phyloP scores from a whole-genome alignment of 2,888 invertebrate species.

The Tipula helvola region DNA sequence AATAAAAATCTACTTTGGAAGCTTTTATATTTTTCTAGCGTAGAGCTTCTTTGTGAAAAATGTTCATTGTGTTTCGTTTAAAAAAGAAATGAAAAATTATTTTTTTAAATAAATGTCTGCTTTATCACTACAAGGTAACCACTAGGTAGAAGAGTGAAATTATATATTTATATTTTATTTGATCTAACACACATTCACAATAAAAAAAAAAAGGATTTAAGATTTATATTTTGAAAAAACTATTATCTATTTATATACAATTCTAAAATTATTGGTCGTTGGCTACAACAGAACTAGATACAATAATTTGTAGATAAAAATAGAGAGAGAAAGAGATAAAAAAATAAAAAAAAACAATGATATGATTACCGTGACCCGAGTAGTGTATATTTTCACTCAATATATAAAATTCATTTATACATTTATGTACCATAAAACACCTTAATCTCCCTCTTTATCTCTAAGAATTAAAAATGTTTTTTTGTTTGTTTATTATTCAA shows the following conservation, averaged over 20 bases:
- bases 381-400: not conserved
- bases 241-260: not conserved
- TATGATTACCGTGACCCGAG: not conserved
- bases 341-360: not conserved
- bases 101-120: not conserved
- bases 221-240: not conserved
- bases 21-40: not conserved
- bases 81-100: not conserved
- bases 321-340: not conserved
- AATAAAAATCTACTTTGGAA: not conserved
- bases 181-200: not conserved
- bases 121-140: not conserved
- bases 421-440: not conserved
- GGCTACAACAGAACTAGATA: not conserved
- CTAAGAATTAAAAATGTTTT: not conserved
- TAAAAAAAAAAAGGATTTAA: not conserved
- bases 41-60: not conserved
- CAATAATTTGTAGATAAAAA: not conserved
- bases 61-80: not conserved
- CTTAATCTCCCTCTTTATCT: not conserved
- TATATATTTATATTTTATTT: not conserved
- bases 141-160: not conserved
- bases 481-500: not conserved
- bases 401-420: not conserved
- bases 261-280: not conserved